Evolutionary conservation across 2,113 vertebrate species (phyloP).

Genomic region (Chlamydotis undulata): DNA sequence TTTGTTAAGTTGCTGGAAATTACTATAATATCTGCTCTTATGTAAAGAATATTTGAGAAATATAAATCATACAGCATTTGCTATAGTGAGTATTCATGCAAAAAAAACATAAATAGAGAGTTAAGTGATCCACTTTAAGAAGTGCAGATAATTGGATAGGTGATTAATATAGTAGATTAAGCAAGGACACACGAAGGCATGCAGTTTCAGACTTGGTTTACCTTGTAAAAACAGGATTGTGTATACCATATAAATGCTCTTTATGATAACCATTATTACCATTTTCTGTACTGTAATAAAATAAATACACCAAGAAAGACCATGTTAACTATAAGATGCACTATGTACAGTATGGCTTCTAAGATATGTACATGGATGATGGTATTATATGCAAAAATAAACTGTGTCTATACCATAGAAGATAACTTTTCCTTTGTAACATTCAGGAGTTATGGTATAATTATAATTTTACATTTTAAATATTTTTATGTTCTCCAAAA

Average conservation of each 20-base stretch:
- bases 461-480: background rate
- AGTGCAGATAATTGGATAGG: conserved; percentile 20
- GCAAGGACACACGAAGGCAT: conserved; percentile 47
- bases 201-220: conserved; percentile 76
- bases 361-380: conserved; percentile 31
- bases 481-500: background rate
- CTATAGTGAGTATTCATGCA: conserved; percentile 26
- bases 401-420: conserved; percentile 4
- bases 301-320: conserved; percentile 79
- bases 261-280: conserved; percentile 98
- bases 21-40: background rate
- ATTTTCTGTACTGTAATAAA: conserved; percentile 94
- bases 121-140: background rate
- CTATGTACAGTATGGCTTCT: conserved; percentile 45
- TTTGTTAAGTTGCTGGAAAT: background rate
- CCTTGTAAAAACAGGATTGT: conserved; percentile 89
- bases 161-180: background rate
- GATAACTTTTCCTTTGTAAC: background rate
- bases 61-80: background rate
- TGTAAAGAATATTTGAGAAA: background rate
- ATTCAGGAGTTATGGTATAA: background rate
- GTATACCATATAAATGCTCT: conserved; percentile 88
- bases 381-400: background rate
- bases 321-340: conserved; percentile 57
- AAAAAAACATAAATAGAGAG: background rate